Evolutionary conservation across 2,888 invertebrate genomes (phyloP).

Genomic region (Lochmaea capreae): DNA sequence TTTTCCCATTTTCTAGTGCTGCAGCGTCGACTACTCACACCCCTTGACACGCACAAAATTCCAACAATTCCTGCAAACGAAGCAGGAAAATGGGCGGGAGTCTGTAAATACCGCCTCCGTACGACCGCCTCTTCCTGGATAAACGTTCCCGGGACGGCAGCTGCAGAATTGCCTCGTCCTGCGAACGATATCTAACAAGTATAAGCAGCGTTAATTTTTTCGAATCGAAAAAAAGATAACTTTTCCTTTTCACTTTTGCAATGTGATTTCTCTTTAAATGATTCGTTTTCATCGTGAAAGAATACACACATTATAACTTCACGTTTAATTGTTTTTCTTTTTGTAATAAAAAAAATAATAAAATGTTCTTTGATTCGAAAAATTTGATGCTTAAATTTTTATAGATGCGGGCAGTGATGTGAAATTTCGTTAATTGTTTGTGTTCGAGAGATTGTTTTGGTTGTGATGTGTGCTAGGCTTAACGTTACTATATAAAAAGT

Average conservation of each 20-base stretch:
- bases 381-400: neutral
- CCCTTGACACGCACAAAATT: conserved; percentile 35
- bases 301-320: too few species aligned
- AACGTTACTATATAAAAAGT: neutral
- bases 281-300: neutral
- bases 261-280: neutral
- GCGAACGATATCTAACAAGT: conserved; percentile 20
- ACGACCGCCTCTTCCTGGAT: conserved; percentile 51
- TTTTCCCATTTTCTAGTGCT: conserved; percentile 22
- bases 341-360: neutral
- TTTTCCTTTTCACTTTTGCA: conserved; percentile 16
- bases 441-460: neutral
- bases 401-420: neutral
- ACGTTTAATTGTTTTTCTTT: too few species aligned
- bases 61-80: conserved; percentile 53
- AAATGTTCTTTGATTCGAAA: neutral
- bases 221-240: conserved; percentile 5
- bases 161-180: conserved; percentile 31
- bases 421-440: neutral
- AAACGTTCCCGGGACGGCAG: conserved; percentile 42
- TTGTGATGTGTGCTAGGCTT: neutral
- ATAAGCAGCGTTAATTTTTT: conserved; percentile 5
- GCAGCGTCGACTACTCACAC: conserved; percentile 30
- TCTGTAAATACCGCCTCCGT: conserved; percentile 42
- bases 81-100: conserved; percentile 53